A percentile compares a stretch with the other conserved stretches of the same genome.
These are phyloP conservation scores for Leptodactylus fallax DNA, from an alignment of 2,797 vertebrate species.

Conservation along the genomic window DNA sequence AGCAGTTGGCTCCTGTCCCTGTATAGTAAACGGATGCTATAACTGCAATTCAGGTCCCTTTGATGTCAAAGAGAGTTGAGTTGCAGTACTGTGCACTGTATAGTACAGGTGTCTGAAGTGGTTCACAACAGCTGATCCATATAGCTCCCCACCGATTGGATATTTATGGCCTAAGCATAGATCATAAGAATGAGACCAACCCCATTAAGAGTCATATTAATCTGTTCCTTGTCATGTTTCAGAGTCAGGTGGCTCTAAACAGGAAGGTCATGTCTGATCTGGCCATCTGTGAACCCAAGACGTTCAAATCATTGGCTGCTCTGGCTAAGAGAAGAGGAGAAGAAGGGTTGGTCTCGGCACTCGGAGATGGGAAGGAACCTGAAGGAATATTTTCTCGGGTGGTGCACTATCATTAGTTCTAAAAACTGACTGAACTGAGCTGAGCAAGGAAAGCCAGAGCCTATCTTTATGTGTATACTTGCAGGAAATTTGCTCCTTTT, in stretches of 20 bases:
- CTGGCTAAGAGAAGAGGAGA: constrained; percentile 84
- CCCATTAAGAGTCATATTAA: not conserved
- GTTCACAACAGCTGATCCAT: no score
- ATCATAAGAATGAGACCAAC: no score
- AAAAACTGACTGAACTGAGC: not conserved
- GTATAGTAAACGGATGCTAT: no score
- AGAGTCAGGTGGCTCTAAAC: constrained; percentile 90
- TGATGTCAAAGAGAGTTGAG: no score
- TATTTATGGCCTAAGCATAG: no score
- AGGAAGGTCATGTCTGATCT: constrained; percentile 84
- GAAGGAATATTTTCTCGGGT: constrained; percentile 89
- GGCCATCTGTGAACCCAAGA: constrained; percentile 90
- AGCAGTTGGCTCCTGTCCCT: no score
- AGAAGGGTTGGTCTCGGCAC: constrained; percentile 86
- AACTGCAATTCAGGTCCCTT: no score
- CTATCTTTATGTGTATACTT: not conserved
- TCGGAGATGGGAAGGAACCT: constrained; percentile 88
- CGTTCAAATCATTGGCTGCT: constrained; percentile 87
- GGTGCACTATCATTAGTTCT: constrained; percentile 69
- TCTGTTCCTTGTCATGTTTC: constrained; percentile 24
- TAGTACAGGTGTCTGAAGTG: no score
- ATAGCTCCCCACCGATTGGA: no score
- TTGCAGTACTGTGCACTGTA: no score
- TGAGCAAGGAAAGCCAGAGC: not conserved
- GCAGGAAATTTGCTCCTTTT: no score